Evolutionary conservation across 2,797 vertebrate species (phyloP).

Genomic region (Channa striata): DNA sequence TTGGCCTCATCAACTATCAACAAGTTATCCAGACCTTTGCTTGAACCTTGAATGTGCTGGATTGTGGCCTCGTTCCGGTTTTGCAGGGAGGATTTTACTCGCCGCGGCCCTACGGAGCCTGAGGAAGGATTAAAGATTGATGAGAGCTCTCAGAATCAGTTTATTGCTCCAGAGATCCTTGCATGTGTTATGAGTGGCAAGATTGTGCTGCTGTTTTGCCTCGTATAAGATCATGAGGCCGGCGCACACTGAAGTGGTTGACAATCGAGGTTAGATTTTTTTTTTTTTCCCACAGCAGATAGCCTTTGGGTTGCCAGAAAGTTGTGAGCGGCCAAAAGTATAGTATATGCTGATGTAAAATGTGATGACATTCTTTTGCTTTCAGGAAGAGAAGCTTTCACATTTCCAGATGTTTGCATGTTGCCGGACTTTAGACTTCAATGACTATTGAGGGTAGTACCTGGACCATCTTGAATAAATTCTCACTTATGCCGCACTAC

Average conservation of each 20-base stretch:
- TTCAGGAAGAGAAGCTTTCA: constrained; percentile 53
- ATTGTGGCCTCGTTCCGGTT: constrained; percentile 69
- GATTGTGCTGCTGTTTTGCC: constrained; percentile 78
- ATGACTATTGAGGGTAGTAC: constrained; percentile 58
- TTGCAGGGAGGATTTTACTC: constrained; percentile 74
- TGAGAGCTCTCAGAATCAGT: constrained; percentile 82
- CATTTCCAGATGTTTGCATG: constrained; percentile 58
- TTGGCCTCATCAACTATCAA: constrained; percentile 70
- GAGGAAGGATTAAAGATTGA: constrained; percentile 84
- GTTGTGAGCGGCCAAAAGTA: constrained; percentile 51
- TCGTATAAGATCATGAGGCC: constrained; percentile 71
- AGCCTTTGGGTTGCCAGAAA: constrained; percentile 57
- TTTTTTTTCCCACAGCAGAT: constrained; percentile 43
- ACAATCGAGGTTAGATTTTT: constrained; percentile 76
- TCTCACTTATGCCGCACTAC: constrained; percentile 47
- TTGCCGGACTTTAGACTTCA: constrained; percentile 61
- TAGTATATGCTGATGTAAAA: constrained; percentile 60
- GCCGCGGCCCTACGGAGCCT: constrained; percentile 64
- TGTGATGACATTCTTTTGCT: constrained; percentile 65
- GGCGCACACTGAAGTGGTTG: constrained; percentile 67
- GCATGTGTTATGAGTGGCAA: constrained; percentile 80
- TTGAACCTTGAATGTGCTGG: constrained; percentile 74
- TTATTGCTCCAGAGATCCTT: constrained; percentile 81
- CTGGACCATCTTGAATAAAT: constrained; percentile 63
- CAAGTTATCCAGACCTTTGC: constrained; percentile 73